Percentiles rank a stretch among this genome's conserved stretches.
Conservation (phyloP, 1,140 invertebrate genomes). For the Drosophila prosaltans region DNA sequence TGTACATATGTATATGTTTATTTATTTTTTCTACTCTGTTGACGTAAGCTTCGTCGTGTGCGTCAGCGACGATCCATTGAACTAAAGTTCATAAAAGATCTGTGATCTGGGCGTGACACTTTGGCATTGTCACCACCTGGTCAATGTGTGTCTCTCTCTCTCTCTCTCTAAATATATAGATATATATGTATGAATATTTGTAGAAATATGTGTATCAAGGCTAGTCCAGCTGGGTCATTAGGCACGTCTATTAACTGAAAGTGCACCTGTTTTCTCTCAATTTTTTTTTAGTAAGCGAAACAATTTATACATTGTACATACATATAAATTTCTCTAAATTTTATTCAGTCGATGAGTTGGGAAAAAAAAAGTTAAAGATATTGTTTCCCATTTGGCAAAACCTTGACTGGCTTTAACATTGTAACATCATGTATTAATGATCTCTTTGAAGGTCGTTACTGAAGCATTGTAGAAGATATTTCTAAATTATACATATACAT, state of each 20-base stretch:
- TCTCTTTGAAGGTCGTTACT: too few species aligned
- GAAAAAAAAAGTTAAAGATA: too few species aligned
- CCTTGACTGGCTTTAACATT: too few species aligned
- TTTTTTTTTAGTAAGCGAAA: conserved; percentile 1
- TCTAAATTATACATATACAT: too few species aligned
- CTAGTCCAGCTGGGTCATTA: conserved; percentile 32
- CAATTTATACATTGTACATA: background rate
- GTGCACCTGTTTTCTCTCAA: conserved; percentile 58
- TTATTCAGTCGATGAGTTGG: background rate
- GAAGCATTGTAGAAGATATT: too few species aligned
- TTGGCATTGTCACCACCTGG: conserved; percentile 35
- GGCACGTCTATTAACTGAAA: conserved; percentile 49
- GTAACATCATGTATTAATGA: too few species aligned
- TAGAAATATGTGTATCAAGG: conserved; percentile 50
- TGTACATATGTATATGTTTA: too few species aligned
- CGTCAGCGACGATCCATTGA: conserved; percentile 45
- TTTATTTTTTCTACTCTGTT: conserved; percentile 6
- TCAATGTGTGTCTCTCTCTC: conserved; percentile 11
- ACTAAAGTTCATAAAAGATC: conserved; percentile 25
- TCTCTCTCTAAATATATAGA: conserved; percentile 1
- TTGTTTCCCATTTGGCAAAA: too few species aligned
- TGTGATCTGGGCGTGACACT: conserved; percentile 51
- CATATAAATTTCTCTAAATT: background rate
- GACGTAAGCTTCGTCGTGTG: conserved; percentile 69
- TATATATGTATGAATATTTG: conserved; percentile 12